phyloP scores from a whole-genome alignment of 2,888 invertebrate species.

The Rhopalosiphum nymphaeae region DNA sequence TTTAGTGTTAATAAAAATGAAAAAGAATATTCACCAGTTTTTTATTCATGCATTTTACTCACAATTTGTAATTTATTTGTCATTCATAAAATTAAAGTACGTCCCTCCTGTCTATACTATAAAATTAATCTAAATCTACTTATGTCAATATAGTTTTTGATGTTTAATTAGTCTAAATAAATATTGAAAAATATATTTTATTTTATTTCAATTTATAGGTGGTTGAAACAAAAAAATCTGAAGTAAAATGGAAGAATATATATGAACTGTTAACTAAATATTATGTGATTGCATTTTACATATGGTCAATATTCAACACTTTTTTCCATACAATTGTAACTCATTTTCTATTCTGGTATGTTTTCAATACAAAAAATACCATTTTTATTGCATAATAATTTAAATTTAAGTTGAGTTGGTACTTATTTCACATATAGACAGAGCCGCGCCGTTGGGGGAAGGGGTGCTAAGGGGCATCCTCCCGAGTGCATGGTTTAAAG shows the following conservation, averaged over 20 bases:
- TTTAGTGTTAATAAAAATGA: slow-evolving; percentile 40
- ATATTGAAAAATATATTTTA: background rate
- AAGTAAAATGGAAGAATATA: background rate
- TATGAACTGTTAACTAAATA: background rate
- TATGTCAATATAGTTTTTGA: background rate
- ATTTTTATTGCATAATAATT: too few relatives aligned
- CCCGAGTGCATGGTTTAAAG: too few relatives aligned
- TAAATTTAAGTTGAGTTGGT: too few relatives aligned
- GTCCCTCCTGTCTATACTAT: background rate
- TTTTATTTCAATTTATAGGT: background rate
- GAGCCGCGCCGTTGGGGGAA: too few relatives aligned
- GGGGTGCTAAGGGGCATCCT: too few relatives aligned
- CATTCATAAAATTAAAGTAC: background rate
- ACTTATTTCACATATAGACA: background rate
- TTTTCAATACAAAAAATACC: too few relatives aligned
- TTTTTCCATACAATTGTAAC: slow-evolving; percentile 5
- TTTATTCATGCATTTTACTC: background rate
- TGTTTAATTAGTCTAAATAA: background rate
- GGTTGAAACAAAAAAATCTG: background rate
- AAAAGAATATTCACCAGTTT: slow-evolving; percentile 61
- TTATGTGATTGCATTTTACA: background rate
- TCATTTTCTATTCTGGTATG: slow-evolving; percentile 49
- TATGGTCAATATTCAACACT: background rate
- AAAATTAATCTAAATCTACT: background rate
- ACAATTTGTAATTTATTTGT: background rate